Evolutionary conservation across 2,797 vertebrate genomes (phyloP), one percentile per base, ranked within the genome.

Genomic region (Syncerus caffer): DNA sequence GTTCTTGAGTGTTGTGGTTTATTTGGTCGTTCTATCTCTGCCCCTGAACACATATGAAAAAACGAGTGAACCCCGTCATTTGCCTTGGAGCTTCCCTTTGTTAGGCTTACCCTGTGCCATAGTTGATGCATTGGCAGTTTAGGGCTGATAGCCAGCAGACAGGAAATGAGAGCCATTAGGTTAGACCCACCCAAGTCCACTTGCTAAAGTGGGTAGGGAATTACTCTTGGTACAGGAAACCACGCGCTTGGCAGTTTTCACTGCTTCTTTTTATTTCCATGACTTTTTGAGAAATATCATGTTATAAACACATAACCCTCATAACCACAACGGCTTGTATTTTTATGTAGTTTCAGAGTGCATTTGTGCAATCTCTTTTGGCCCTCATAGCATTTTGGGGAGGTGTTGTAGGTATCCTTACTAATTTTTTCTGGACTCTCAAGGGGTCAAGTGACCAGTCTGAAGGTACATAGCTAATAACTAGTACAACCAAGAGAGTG

Each of bases 331-430:
- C n/a, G 38, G 16, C n/a, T 89, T 87, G n/a, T 71, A 29, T 80
- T 96, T 93, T 93, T 91, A 78, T 95, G 29, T 42, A 29, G 29
- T 83, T 94, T 90, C 78, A 90, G 67, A 89, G 47, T 14, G 89
- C 31, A 12, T 88, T 95, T 83, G 76, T 71, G 45, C 2, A 4
- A 60, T 90, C 64, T 93, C n/a, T 89, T 93, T 80, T n/a, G 64
- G 51, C 19, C 31, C 60, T 92, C 31, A 38, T 82, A 82, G 57
- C 62, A 47, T 92, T 93, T 89, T 89, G 90, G 12, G 92, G 93
- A 93, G 83, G 47, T 93, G 42, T 34, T 71, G 19, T 85, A 45
- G 67, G 38, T 91, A n/a, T 93, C 62, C 38, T 85, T 84, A 60
- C 45, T 58, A 23, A 16, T 76, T 82, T 95, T 80, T 76, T 55